These are phyloP conservation scores for Metacarcinus magister DNA, from an alignment of 2,888 invertebrate species.

Conservation along the genomic window DNA sequence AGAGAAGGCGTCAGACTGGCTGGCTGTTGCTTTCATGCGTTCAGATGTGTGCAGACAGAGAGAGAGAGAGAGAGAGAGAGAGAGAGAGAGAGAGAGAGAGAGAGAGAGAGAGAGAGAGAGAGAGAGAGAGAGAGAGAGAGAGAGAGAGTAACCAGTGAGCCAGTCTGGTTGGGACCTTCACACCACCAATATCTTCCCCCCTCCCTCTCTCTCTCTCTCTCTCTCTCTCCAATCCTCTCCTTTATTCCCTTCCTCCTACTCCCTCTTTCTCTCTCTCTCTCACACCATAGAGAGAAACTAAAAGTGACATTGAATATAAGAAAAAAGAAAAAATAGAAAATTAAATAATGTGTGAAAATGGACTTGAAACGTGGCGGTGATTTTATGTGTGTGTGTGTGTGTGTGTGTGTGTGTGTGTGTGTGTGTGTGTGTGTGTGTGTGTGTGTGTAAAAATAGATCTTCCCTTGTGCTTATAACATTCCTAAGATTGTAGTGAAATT, in stretches of 20 bases:
- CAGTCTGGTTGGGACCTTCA: not conserved
- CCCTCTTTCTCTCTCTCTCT: too few species aligned
- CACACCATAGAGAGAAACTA: too few species aligned
- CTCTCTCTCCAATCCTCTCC: not conserved
- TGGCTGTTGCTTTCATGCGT: not conserved
- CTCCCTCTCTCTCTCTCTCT: not conserved
- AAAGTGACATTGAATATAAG: not conserved
- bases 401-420: not conserved
- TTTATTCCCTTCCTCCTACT: too few species aligned
- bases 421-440: not conserved
- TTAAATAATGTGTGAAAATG: not conserved
- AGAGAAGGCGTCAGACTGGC: not conserved
- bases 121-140: constrained; percentile 42
- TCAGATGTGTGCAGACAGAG: too few species aligned
- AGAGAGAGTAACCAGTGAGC: not conserved
- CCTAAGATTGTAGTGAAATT: too few species aligned
- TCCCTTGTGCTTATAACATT: too few species aligned
- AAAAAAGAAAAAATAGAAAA: not conserved
- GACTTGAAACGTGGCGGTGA: not conserved
- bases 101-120: constrained; percentile 29
- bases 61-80: too few species aligned
- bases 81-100: too few species aligned
- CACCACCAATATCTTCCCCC: not conserved
- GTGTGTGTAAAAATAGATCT: too few species aligned
- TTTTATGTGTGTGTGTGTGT: not conserved